Percentiles rank a stretch among this genome's conserved stretches.
phyloP scores from a whole-genome alignment of 2,888 invertebrate genomes.

The Sinodicranocentrus sp. region DNA sequence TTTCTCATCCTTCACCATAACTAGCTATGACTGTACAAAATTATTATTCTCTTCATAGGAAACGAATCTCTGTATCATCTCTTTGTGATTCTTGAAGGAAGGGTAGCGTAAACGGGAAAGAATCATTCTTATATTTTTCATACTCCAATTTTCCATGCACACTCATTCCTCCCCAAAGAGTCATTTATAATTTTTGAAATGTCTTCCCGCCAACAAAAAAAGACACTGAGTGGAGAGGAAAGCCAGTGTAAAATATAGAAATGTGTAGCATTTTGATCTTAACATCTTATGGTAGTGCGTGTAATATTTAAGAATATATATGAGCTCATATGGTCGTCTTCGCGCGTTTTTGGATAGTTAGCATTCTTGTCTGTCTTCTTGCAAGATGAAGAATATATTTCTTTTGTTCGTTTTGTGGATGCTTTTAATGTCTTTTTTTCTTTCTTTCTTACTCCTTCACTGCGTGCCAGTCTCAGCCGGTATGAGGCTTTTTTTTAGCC shows the following conservation, averaged over 20 bases:
- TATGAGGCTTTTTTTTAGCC: slow-evolving; percentile 30
- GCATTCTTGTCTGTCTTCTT: slow-evolving; percentile 25
- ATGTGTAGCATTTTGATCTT: slow-evolving; percentile 10
- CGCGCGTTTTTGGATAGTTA: slow-evolving; percentile 15
- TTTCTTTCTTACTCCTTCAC: slow-evolving; percentile 25
- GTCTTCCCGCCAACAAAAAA: slow-evolving; percentile 9
- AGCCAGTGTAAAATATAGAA: slow-evolving; percentile 21
- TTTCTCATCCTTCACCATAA: no score
- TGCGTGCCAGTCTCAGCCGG: slow-evolving; percentile 38
- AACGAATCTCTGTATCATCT: no score
- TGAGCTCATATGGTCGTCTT: no score
- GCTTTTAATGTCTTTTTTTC: slow-evolving; percentile 47
- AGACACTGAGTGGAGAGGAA: slow-evolving; percentile 23
- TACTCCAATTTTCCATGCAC: slow-evolving; percentile 24
- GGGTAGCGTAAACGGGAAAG: background rate
- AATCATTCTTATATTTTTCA: background rate
- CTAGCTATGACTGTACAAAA: no score
- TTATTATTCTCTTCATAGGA: no score
- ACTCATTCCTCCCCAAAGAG: slow-evolving; percentile 65
- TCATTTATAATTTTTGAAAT: slow-evolving; percentile 72
- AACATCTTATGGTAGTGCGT: background rate
- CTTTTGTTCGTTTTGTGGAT: slow-evolving; percentile 9
- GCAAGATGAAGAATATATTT: background rate
- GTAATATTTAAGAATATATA: no score
- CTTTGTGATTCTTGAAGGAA: background rate